phyloP scores from a whole-genome alignment of 2,113 vertebrate genomes.

The Notarius quadriscutis region DNA sequence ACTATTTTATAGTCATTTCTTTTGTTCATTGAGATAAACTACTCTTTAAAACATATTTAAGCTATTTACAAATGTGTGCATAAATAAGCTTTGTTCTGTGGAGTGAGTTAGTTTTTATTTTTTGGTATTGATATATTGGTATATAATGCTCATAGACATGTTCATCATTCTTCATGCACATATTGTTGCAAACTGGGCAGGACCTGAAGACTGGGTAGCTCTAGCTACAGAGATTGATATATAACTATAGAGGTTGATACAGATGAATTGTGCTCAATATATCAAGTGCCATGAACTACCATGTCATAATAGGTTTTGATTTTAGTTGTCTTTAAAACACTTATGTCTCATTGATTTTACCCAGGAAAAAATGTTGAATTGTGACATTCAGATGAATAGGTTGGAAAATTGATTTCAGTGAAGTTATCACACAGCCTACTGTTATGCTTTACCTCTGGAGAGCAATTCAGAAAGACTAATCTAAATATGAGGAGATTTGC shows the following conservation, averaged over 20 bases:
- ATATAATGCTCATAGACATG: background rate
- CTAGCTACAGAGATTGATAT: background rate
- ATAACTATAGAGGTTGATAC: background rate
- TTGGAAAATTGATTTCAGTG: slow-evolving; percentile 1
- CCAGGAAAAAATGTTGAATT: background rate
- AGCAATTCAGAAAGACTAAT: slow-evolving; percentile 29
- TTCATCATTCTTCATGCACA: background rate
- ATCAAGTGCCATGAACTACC: background rate
- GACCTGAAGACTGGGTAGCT: background rate
- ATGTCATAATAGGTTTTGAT: background rate
- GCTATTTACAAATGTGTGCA: background rate
- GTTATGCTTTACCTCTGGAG: slow-evolving; percentile 14
- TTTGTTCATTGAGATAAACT: background rate
- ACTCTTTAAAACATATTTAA: background rate
- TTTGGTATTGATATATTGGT: background rate
- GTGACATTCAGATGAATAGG: slow-evolving; percentile 21
- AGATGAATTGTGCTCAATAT: background rate
- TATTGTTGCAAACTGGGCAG: background rate
- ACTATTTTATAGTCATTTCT: background rate
- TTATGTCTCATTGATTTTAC: background rate
- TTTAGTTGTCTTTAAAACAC: background rate
- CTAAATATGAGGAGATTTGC: slow-evolving; percentile 6
- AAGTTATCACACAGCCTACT: background rate
- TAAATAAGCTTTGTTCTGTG: background rate
- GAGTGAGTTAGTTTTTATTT: background rate